Percentiles rank a stretch among this genome's conserved stretches.
phyloP scores from a whole-genome alignment of 2,797 vertebrate species.

The Coranthus polyacanthus region DNA sequence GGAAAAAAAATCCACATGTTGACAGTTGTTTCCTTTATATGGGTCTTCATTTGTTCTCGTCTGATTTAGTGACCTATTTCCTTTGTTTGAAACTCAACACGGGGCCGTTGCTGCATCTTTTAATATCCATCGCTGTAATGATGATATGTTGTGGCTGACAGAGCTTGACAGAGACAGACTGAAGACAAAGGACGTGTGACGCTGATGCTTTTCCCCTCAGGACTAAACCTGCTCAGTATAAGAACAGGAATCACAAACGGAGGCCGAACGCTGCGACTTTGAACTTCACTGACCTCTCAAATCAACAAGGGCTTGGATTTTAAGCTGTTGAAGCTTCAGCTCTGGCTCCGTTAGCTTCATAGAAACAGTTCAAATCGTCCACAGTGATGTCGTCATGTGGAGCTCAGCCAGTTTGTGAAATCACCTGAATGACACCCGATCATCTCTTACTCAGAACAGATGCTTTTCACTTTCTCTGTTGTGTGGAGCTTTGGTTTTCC shows the following conservation, averaged over 20 bases:
- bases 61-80: slow-evolving; percentile 31
- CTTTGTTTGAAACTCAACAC: slow-evolving; percentile 26
- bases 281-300: too few species aligned
- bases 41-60: too few species aligned
- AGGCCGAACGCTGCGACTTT: too few species aligned
- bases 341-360: too few species aligned
- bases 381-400: not conserved
- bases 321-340: too few species aligned
- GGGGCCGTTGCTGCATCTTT: slow-evolving; percentile 1
- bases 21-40: too few species aligned
- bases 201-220: slow-evolving; percentile 9
- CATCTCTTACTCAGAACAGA: not conserved
- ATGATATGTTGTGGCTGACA: slow-evolving; percentile 33
- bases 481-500: too few species aligned
- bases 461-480: not conserved
- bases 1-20: too few species aligned
- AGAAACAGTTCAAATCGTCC: too few species aligned
- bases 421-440: not conserved
- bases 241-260: too few species aligned
- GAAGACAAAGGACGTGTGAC: slow-evolving; percentile 34
- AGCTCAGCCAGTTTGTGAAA: not conserved
- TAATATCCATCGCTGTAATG: slow-evolving; percentile 21
- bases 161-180: slow-evolving; percentile 19
- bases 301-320: too few species aligned
- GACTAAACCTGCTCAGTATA: not conserved